phyloP scores from a whole-genome alignment of 2,888 invertebrate genomes.

The Andrena dorsata region DNA sequence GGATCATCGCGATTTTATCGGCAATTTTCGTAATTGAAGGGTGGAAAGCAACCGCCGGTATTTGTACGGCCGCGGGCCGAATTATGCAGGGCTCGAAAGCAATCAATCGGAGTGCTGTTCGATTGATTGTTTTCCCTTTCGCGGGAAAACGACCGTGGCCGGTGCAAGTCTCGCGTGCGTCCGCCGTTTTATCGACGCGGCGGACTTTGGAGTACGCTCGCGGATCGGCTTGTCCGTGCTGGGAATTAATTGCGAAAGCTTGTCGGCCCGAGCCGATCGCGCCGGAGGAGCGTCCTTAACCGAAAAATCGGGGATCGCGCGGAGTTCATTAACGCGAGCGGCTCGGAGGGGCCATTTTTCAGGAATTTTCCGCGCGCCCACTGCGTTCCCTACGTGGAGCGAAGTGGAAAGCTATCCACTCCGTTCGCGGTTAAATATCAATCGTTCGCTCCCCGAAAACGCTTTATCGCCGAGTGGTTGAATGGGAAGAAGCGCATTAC shows the following conservation, averaged over 20 bases:
- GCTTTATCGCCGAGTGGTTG: constrained; percentile 18
- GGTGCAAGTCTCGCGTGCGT: constrained; percentile 17
- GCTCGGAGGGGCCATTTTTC: constrained; percentile 25
- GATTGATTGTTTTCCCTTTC: constrained; percentile 23
- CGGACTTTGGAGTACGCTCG: not conserved
- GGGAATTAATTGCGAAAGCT: constrained; percentile 36
- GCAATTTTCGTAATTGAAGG: constrained; percentile 39
- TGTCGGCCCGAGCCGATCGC: constrained; percentile 1
- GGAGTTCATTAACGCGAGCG: constrained; percentile 37
- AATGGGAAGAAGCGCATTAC: constrained; percentile 14
- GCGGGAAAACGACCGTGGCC: constrained; percentile 8
- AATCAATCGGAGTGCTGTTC: constrained; percentile 26
- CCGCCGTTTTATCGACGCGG: constrained; percentile 30
- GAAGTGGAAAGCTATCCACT: constrained; percentile 30
- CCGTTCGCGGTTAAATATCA: constrained; percentile 41
- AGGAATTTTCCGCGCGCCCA: constrained; percentile 8
- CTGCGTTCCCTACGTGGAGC: not conserved
- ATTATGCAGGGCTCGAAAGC: constrained; percentile 14
- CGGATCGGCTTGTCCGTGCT: not conserved
- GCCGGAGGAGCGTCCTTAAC: not conserved
- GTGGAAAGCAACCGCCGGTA: not conserved
- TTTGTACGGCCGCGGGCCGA: not conserved
- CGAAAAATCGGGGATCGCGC: not conserved
- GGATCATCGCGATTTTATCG: constrained; percentile 34
- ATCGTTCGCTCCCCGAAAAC: constrained; percentile 22